A percentile compares a stretch with the other conserved stretches of the same genome.
Evolutionary conservation across 1,140 invertebrate species (phyloP).

Genomic region (Maniola jurtina): DNA sequence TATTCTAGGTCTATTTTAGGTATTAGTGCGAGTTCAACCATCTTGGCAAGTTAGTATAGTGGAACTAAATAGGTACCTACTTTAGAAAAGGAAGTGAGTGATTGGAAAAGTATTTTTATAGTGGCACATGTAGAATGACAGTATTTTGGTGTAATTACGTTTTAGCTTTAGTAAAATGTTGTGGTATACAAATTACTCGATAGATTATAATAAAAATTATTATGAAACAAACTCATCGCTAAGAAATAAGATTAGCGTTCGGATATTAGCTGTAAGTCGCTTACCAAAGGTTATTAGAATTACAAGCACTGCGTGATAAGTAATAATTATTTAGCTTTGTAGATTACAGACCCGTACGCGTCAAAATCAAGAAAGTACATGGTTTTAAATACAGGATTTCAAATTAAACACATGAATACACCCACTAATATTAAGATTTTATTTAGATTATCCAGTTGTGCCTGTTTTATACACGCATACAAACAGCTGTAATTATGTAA

Average conservation of each 20-base stretch:
- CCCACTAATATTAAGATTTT: no score
- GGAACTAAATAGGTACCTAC: neutral
- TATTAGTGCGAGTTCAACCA: no score
- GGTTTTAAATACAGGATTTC: no score
- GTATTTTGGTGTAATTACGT: constrained; percentile 16
- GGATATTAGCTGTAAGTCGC: constrained; percentile 18
- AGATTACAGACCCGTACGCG: constrained; percentile 4
- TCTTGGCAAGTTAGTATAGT: no score
- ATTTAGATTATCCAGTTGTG: no score
- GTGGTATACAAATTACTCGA: no score
- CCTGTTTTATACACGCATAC: no score
- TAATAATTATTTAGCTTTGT: constrained; percentile 16
- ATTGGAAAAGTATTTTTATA: constrained; percentile 20
- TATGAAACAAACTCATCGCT: neutral
- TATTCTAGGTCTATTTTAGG: no score
- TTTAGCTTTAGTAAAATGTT: no score
- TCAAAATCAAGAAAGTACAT: neutral
- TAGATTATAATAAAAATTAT: no score
- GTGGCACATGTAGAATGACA: constrained; percentile 9
- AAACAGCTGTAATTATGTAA: no score
- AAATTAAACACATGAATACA: no score
- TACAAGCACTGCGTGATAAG: constrained; percentile 32
- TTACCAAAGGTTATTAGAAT: constrained; percentile 16
- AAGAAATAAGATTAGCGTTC: neutral
- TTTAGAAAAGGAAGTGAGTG: constrained; percentile 4